Evolutionary conservation across 2,888 invertebrate genomes (phyloP), one percentile per base, ranked within the genome.

Genomic region (Lepidonotus clava): DNA sequence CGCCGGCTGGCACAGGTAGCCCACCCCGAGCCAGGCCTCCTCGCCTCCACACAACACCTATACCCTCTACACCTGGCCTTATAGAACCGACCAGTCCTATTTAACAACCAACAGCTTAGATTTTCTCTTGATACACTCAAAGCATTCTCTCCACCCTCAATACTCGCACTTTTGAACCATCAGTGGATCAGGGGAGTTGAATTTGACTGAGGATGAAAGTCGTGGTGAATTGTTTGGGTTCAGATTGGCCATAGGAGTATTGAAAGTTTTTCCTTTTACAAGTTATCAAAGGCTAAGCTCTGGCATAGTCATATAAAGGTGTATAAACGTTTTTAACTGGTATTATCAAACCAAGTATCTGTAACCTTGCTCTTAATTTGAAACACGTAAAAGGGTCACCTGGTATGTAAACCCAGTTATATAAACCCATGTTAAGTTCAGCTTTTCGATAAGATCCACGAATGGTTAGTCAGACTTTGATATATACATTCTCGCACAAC

Each of bases 1-100:
- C 80, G 46, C 28, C 80, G 80, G n/a, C 32, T 80, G 80, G 80
- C 80, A n/a, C 80, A 80, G 80, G 80, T 80, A 80, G 80, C 80
- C 28, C 14, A 32, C 11, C 6, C 51, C 41, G 21, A 8, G 46
- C 24, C 80, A 8, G 46, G 38, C 28, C 46, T 46, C 46, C 6
- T 6, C 18, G 46, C n/a, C 11, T 56, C 11, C 56, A 18, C n/a
- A 5, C n/a, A n/a, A 11, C 56, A 56, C 56, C 56, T n/a, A 24
- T 46, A 56, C 5, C 11, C 5, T 34, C 32, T 67, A 67, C 67
- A 67, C 71, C 24, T 71, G 38, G 71, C 21, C 38, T 71, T 1
- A 38, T 38, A 36, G 71, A 11, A 56, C 11, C n/a, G 14, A 11
- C 8, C 71, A 71, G 34, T 71, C 21, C 38, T 24, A 4, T 28